phyloP scores from a whole-genome alignment of 2,797 vertebrate species.

The Enteromius radiatus region DNA sequence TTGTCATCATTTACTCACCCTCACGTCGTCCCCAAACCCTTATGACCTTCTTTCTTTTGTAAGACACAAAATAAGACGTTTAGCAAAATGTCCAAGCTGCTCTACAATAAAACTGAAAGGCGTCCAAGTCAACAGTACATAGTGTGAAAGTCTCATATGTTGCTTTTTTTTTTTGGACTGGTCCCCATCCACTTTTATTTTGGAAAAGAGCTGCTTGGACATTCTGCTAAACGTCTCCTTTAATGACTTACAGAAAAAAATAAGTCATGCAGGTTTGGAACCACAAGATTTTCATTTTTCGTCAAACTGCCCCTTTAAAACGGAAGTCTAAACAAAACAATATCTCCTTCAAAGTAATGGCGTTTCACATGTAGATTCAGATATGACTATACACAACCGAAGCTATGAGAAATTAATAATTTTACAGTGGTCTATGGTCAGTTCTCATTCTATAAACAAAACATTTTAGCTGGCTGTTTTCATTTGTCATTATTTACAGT shows the following conservation, averaged over 20 bases:
- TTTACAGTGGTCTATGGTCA: conserved; percentile 51
- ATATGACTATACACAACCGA: conserved; percentile 41
- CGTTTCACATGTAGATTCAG: conserved; percentile 43
- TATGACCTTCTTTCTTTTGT: background rate
- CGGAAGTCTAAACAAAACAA: conserved; percentile 17
- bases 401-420: conserved; percentile 55
- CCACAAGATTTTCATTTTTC: background rate
- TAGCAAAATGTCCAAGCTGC: background rate
- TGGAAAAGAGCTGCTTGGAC: background rate
- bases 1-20: background rate
- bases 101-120: background rate
- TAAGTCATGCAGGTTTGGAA: background rate
- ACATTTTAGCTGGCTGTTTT: conserved; percentile 65
- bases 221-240: background rate
- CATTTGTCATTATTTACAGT: conserved; percentile 66
- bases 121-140: background rate
- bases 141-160: background rate
- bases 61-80: background rate
- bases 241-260: background rate
- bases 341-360: conserved; percentile 49
- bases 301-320: conserved; percentile 20
- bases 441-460: conserved; percentile 48
- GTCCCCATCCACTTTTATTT: background rate
- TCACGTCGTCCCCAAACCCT: background rate
- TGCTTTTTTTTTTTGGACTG: background rate